phyloP scores from a whole-genome alignment of 2,888 invertebrate genomes.

The Sphecodes monilicornis region DNA sequence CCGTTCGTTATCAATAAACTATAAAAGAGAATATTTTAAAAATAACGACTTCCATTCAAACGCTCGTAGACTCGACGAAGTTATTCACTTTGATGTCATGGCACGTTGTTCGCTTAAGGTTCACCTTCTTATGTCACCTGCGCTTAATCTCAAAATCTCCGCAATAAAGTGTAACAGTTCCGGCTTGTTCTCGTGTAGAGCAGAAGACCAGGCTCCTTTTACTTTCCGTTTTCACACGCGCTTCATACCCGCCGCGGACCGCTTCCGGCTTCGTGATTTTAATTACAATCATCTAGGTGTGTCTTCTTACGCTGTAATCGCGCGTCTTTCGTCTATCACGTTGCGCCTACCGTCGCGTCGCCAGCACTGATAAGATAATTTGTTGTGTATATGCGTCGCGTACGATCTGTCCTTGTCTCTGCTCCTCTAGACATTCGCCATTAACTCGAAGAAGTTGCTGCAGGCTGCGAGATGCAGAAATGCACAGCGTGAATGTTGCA shows the following conservation, averaged over 20 bases:
- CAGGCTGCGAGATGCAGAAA: neutral
- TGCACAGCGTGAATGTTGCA: neutral
- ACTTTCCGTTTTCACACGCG: conserved; percentile 35
- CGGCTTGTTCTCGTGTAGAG: conserved; percentile 4
- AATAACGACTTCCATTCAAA: neutral
- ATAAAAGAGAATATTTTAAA: neutral
- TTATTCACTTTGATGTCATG: neutral
- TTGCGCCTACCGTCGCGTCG: conserved; percentile 8
- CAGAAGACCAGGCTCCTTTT: neutral
- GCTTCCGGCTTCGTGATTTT: conserved; percentile 46
- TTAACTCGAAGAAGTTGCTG: conserved; percentile 22
- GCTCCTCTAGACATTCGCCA: conserved; percentile 2
- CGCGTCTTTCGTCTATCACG: neutral
- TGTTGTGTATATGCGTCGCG: conserved; percentile 10
- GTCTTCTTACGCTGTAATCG: conserved; percentile 1
- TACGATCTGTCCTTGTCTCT: conserved; percentile 16
- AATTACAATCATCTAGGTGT: conserved; percentile 40
- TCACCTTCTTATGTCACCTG: neutral
- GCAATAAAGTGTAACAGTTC: conserved; percentile 15
- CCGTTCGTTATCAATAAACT: neutral
- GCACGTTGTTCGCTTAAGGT: neutral
- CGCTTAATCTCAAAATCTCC: conserved; percentile 13
- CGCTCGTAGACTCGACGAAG: neutral
- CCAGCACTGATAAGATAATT: conserved; percentile 49
- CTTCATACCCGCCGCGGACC: conserved; percentile 24